Base-by-base conservation (phyloP, 2,797 vertebrate species). In the Enteromius radiatus region DNA sequence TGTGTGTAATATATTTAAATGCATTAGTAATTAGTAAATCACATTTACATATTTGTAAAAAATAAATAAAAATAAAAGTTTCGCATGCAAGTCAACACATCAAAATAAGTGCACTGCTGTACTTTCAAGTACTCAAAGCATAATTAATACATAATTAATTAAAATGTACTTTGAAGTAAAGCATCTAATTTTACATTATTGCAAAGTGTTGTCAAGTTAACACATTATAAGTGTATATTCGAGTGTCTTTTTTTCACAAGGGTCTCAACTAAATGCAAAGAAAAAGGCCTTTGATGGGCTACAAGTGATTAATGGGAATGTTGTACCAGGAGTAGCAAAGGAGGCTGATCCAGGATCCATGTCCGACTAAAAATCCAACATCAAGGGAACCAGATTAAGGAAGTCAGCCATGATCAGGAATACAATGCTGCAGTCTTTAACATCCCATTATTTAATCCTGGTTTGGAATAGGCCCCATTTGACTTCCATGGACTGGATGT, bases 361-460 rank as follows among this genome's bases (percentile, higher is more conserved):
- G 33, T 59, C 52, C 52, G 41, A 1, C 73, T 41, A 41, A 41
- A 38, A 75, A 38, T 59, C 15, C 73, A 41, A 23, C 73, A 41
- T 75, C 52, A 59, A 59, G n/a, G 33, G 52, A 59, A 1, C 12
- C 12, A 59, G n/a, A 75, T 75, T 36, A 59, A 52, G 47, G 28
- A 52, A 38, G 73, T 75, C 33, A 41, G 8, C 73, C n/a, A 59
- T 75, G 73, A 21, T 76, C 36, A 61, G 23, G n/a, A 26, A 69
- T 47, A 36, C n/a, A 67, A 69, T 49, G 33, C 47, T 56, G 47
- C 28, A 19, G 45, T 69, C 47, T 67, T 68, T 52, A 52, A 38
- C n/a, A 54, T 41, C 45, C 5, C 21, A 43, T 26, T 68, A 54
- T 38, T 79, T 79, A 4, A 68, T 38, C 65, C 47, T 79, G 31